phyloP scores from a whole-genome alignment of 1,140 invertebrate genomes.

The Calosoma granatense region DNA sequence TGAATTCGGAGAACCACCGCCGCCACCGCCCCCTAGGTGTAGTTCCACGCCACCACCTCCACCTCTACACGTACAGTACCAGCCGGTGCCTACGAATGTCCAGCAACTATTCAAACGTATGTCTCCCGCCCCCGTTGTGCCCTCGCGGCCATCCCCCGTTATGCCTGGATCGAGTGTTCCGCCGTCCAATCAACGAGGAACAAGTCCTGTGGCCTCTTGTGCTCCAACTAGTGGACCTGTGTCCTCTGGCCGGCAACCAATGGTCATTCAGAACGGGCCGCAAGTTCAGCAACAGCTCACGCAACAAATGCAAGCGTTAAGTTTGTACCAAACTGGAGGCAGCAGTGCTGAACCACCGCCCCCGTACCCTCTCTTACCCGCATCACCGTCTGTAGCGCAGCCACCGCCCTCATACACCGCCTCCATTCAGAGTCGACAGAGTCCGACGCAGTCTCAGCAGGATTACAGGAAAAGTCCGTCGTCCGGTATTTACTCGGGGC shows the following conservation, averaged over 20 bases:
- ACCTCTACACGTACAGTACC: slow-evolving; percentile 52
- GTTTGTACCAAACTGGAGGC: slow-evolving; percentile 54
- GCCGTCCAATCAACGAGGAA: slow-evolving; percentile 50
- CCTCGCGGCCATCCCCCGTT: slow-evolving; percentile 46
- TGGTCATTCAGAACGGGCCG: slow-evolving; percentile 71
- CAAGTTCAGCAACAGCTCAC: slow-evolving; percentile 75
- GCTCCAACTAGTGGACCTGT: slow-evolving; percentile 31
- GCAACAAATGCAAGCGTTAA: slow-evolving; percentile 80
- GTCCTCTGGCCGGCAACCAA: slow-evolving; percentile 49
- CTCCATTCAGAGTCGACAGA: slow-evolving; percentile 76
- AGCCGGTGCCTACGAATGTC: slow-evolving; percentile 59
- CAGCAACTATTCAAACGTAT: slow-evolving; percentile 78
- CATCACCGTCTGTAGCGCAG: slow-evolving; percentile 44
- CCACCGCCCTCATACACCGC: slow-evolving; percentile 76
- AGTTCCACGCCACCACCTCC: slow-evolving; percentile 63
- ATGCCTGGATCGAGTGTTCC: slow-evolving; percentile 34
- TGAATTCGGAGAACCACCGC: slow-evolving; percentile 50
- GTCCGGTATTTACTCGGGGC: slow-evolving; percentile 69
- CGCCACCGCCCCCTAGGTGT: slow-evolving; percentile 52
- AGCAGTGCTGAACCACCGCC: slow-evolving; percentile 59
- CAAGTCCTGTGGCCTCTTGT: slow-evolving; percentile 60
- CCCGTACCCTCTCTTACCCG: slow-evolving; percentile 56
- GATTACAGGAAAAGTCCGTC: slow-evolving; percentile 58
- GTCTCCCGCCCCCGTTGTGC: slow-evolving; percentile 61
- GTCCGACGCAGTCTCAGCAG: slow-evolving; percentile 67